Evolutionary conservation across 2,888 invertebrate species (phyloP).

Genomic region (Spatulosminthurus flaviceps): DNA sequence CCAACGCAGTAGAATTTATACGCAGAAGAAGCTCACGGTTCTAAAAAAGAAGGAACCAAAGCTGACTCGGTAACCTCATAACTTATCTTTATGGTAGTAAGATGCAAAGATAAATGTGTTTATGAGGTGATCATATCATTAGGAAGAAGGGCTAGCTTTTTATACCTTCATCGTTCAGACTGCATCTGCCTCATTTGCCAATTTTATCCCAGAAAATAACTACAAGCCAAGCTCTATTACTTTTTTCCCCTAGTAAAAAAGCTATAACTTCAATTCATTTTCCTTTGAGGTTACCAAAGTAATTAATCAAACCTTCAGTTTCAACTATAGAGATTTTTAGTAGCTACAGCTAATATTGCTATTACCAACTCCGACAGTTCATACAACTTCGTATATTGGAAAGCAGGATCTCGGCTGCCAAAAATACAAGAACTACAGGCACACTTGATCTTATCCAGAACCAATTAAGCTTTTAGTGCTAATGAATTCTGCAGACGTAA

Average conservation of each 20-base stretch:
- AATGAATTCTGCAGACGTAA: neutral
- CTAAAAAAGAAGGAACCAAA: neutral
- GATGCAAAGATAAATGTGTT: conserved; percentile 14
- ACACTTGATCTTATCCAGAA: neutral
- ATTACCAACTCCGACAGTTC: no score
- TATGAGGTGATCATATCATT: conserved; percentile 22
- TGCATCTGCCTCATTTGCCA: neutral
- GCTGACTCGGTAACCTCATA: neutral
- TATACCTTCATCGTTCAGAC: neutral
- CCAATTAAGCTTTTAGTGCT: neutral
- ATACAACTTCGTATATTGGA: no score
- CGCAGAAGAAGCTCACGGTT: neutral
- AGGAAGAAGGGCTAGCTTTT: neutral
- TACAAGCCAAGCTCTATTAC: neutral
- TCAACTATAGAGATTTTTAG: no score
- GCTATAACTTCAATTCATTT: no score
- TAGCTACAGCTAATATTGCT: no score
- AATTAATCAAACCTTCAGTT: no score
- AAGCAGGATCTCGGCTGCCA: no score
- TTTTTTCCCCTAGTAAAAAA: neutral
- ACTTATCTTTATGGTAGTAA: conserved; percentile 19
- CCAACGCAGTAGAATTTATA: neutral
- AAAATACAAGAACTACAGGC: no score
- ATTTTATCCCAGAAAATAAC: neutral
- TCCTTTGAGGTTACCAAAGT: no score